These are phyloP conservation scores for Neodiprion pinetum DNA, from an alignment of 1,140 invertebrate genomes.

Conservation along the genomic window DNA sequence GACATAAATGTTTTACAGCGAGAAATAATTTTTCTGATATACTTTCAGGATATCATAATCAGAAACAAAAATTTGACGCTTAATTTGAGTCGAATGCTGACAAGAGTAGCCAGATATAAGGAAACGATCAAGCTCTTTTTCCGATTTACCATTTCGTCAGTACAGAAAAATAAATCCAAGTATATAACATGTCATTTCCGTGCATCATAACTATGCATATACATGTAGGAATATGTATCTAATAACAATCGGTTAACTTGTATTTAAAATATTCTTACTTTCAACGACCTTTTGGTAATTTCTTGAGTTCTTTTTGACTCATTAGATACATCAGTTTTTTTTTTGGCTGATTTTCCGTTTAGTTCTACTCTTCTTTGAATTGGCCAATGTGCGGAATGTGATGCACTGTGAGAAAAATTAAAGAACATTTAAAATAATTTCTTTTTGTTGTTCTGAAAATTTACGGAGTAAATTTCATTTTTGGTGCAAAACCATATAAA, in stretches of 20 bases:
- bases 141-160: too few species aligned
- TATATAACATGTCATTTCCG: too few species aligned
- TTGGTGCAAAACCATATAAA: neutral
- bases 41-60: too few species aligned
- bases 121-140: too few species aligned
- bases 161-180: too few species aligned
- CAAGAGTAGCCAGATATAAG: too few species aligned
- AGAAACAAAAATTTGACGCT: too few species aligned
- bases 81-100: too few species aligned
- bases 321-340: neutral
- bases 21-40: too few species aligned
- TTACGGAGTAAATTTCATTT: neutral
- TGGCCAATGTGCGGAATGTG: constrained; percentile 37
- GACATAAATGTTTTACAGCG: too few species aligned
- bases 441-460: neutral
- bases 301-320: neutral
- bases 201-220: too few species aligned
- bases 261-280: constrained; percentile 12
- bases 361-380: constrained; percentile 20
- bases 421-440: constrained; percentile 11
- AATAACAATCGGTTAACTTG: constrained; percentile 12
- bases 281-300: neutral
- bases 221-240: neutral
- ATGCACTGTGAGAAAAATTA: constrained; percentile 45
- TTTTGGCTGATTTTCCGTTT: constrained; percentile 17